Evolutionary conservation across 2,888 invertebrate species (phyloP), one percentile per base, ranked within the genome.

Genomic region (Polia nebulosa): DNA sequence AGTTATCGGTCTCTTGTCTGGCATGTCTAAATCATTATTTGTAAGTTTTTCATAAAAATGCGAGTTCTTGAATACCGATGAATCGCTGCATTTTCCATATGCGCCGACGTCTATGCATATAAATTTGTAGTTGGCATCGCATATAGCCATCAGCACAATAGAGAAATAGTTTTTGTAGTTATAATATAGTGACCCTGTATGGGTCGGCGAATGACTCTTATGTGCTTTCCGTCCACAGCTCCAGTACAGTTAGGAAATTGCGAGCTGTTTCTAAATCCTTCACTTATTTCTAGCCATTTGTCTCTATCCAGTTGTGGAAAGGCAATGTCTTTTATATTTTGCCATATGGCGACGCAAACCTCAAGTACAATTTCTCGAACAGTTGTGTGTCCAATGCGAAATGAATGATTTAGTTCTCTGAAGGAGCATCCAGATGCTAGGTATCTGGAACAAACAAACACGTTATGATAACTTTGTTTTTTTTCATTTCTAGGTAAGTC

Each of bases 61-160:
- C 4, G 69, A 59, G 41, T 74, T 47, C 51, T 66, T 70, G 57
- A 44, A 57, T 44, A 74, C 44, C 34, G 58, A 41, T 11, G 65
- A 68, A 65, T 72, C 68, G 36, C 68, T 65, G 39, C 60, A 56
- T 63, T 68, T 76, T 22, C 70, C 71, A 55, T 73, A 60, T 41
- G 69, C 52, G 47, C 77, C 77, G 55, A 77, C 59, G 56, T 77
- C 71, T 49, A 78, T 45, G 41, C 61, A 61, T 22, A 72, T 66
- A 66, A 72, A 78, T 66, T 51, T 49, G 57, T 74, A 80, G 51
- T 80, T 60, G 51, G 65, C 63, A 57, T 78, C 80, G 58, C 68
- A 72, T 66, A 72, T 65, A 44, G 77, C 72, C 53, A 80, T 53
- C 32, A 77, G 61, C 45, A 77, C 70, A 32, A 80, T 61, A 29